Percentiles rank a stretch among this genome's conserved stretches.
These are phyloP conservation scores for human DNA, from an alignment of 2,113 vertebrate genomes.

Conservation along the genomic window GRCh38 chr15:20657501-20658000, in stretches of 20 bases:
- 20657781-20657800: constrained; percentile 1
- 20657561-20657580: not conserved
- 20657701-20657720: constrained; percentile 97
- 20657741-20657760: constrained; percentile 86
- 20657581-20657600: not conserved
- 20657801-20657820: not conserved
- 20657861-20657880: not conserved
- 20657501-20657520: not conserved
- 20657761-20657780: not conserved
- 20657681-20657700: constrained; percentile 97
- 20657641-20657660: constrained; percentile 97
- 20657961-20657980: not conserved
- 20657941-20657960: not conserved
- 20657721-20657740: constrained; percentile 96
- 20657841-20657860: not conserved
- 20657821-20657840: not conserved
- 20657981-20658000: not conserved
- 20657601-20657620: constrained; percentile 1
- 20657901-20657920: not conserved
- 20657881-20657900: not conserved
- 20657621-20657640: constrained; percentile 38
- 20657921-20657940: not conserved
- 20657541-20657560: not conserved
- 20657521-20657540: not conserved
- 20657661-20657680: constrained; percentile 97